Conservation (phyloP, 2,113 vertebrate genomes). For the Misgurnus mizolepis region DNA sequence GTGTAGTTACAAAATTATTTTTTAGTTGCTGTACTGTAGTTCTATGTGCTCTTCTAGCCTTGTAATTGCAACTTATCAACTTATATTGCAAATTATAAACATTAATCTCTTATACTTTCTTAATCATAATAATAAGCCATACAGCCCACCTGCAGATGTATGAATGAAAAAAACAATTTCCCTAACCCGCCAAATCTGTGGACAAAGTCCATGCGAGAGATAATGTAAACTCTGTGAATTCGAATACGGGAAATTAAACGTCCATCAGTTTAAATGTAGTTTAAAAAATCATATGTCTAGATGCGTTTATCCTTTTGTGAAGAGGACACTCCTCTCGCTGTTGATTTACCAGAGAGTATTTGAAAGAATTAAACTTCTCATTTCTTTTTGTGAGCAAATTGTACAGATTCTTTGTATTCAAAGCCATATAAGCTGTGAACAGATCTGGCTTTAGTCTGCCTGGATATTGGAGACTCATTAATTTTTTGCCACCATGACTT, state of each 20-base stretch:
- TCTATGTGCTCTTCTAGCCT: neutral
- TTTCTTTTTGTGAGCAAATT: neutral
- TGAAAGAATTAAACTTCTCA: neutral
- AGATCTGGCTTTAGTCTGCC: slow-evolving; percentile 5
- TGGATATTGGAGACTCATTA: slow-evolving; percentile 24
- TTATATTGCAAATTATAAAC: too few species aligned
- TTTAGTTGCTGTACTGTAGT: neutral
- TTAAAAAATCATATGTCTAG: neutral
- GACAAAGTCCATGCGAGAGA: neutral
- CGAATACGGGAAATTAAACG: neutral
- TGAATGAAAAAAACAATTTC: neutral
- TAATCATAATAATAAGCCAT: neutral
- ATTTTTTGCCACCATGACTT: neutral
- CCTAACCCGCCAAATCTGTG: neutral
- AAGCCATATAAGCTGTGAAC: slow-evolving; percentile 6
- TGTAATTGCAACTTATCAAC: neutral
- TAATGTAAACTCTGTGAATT: neutral
- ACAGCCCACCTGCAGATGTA: slow-evolving; percentile 18
- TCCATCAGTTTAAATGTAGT: neutral
- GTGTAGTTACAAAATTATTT: neutral
- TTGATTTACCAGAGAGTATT: neutral
- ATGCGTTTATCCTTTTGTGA: neutral
- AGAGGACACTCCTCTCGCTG: neutral
- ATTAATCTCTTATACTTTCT: neutral
- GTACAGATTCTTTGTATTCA: slow-evolving; percentile 21